Evolutionary conservation across 2,888 invertebrate species (phyloP).

Genomic region (Penaeus monodon): DNA sequence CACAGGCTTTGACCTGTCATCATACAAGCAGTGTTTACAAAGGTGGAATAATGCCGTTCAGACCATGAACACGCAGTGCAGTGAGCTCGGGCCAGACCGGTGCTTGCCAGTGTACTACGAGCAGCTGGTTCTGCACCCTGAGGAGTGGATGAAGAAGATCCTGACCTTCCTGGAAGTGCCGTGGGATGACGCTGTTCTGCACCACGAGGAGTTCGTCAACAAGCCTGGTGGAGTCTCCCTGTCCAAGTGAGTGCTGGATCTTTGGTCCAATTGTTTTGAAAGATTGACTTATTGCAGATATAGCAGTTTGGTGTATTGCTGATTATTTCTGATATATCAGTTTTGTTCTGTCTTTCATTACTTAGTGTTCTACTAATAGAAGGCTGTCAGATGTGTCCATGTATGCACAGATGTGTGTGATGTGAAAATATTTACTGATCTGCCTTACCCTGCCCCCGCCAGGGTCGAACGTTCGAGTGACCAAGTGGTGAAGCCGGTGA

Average conservation of each 20-base stretch:
- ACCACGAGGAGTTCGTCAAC: slow-evolving; percentile 97
- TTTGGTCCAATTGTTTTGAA: too few relatives aligned
- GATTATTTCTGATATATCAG: too few relatives aligned
- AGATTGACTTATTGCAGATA: too few relatives aligned
- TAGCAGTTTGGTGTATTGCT: too few relatives aligned
- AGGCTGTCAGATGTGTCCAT: too few relatives aligned
- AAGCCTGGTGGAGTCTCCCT: slow-evolving; percentile 93
- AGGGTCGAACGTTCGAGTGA: slow-evolving; percentile 97
- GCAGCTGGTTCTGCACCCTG: slow-evolving; percentile 94
- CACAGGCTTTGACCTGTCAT: slow-evolving; percentile 93
- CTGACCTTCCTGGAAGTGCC: slow-evolving; percentile 89
- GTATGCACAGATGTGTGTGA: too few relatives aligned
- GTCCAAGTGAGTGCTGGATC: slow-evolving; percentile 82
- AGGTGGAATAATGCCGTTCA: slow-evolving; percentile 98
- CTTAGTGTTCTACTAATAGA: too few relatives aligned
- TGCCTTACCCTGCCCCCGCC: slow-evolving; percentile 64
- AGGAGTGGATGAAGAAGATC: slow-evolving; percentile 87
- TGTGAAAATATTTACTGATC: too few relatives aligned
- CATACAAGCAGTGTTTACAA: slow-evolving; percentile 92
- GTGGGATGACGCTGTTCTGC: slow-evolving; percentile 95
- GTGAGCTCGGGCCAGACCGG: slow-evolving; percentile 76
- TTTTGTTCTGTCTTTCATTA: too few relatives aligned
- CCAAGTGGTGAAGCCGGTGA: slow-evolving; percentile 98
- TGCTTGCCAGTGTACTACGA: slow-evolving; percentile 96
- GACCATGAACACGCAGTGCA: slow-evolving; percentile 94